Conservation (phyloP, 2,113 vertebrate species). For the Scartelaos histophorus region DNA sequence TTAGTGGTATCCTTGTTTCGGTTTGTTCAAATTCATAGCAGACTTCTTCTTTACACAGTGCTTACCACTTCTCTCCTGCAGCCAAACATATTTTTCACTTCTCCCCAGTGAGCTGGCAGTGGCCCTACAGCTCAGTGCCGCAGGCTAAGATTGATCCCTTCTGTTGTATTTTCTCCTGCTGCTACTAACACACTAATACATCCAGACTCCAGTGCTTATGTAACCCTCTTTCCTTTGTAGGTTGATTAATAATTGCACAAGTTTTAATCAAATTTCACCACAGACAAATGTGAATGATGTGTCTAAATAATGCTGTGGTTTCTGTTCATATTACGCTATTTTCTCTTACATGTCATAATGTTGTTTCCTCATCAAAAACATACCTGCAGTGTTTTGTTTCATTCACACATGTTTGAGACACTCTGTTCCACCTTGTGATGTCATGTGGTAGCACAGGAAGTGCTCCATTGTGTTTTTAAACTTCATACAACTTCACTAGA, state of each 20-base stretch:
- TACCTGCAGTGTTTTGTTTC: too few relatives aligned
- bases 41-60: not conserved
- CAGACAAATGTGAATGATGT: constrained; percentile 9
- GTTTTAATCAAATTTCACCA: constrained; percentile 29
- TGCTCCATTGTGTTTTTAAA: too few relatives aligned
- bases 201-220: constrained; percentile 18
- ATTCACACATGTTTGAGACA: too few relatives aligned
- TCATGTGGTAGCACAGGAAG: too few relatives aligned
- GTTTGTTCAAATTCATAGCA: not conserved
- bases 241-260: constrained; percentile 25
- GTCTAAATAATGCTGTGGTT: not conserved
- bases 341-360: too few relatives aligned
- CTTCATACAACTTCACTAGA: too few relatives aligned
- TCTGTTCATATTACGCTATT: too few relatives aligned
- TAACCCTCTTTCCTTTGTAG: constrained; percentile 21
- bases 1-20: not conserved
- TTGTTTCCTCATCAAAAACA: too few relatives aligned
- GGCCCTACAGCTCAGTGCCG: constrained; percentile 3
- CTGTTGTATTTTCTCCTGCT: constrained; percentile 15
- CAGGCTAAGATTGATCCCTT: constrained; percentile 1
- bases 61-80: not conserved
- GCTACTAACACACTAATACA: constrained; percentile 3
- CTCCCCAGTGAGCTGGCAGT: not conserved
- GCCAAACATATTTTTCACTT: not conserved
- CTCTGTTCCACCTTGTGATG: too few relatives aligned